Evolutionary conservation across 2,797 vertebrate genomes (phyloP).

Genomic region (Ataeniobius toweri): DNA sequence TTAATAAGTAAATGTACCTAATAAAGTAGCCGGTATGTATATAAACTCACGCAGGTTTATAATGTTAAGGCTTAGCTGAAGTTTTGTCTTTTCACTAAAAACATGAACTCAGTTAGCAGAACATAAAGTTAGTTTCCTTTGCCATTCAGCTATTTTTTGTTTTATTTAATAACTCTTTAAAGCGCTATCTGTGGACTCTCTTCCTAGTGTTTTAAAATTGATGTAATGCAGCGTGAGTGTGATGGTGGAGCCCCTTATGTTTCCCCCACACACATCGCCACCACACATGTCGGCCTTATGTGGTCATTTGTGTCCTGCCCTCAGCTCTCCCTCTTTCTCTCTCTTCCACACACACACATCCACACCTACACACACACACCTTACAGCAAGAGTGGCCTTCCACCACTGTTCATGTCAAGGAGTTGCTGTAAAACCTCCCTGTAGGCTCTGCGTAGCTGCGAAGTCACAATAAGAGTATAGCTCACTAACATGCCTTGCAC

Average conservation of each 20-base stretch:
- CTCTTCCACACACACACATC: slow-evolving; percentile 15
- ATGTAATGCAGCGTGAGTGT: slow-evolving; percentile 4
- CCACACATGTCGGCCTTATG: slow-evolving; percentile 32
- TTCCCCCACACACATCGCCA: slow-evolving; percentile 54
- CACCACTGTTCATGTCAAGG: slow-evolving; percentile 49
- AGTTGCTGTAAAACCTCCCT: slow-evolving; percentile 43
- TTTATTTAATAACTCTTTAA: too few relatives aligned
- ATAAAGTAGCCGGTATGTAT: too few relatives aligned
- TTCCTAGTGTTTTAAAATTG: slow-evolving; percentile 7
- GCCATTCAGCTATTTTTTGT: too few relatives aligned
- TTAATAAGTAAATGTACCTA: too few relatives aligned
- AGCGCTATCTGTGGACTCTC: neutral
- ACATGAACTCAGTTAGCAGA: too few relatives aligned
- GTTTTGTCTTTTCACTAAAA: too few relatives aligned
- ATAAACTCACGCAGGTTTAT: too few relatives aligned
- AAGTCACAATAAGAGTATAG: slow-evolving; percentile 30
- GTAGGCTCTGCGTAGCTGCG: slow-evolving; percentile 25
- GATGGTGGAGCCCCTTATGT: slow-evolving; percentile 11
- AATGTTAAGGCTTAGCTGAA: too few relatives aligned
- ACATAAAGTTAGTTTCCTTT: too few relatives aligned
- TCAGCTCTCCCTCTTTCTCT: slow-evolving; percentile 5
- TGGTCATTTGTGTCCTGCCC: slow-evolving; percentile 48
- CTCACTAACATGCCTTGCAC: slow-evolving; percentile 51
- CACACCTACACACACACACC: slow-evolving; percentile 35
- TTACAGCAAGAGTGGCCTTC: slow-evolving; percentile 42